Evolutionary conservation across 2,888 invertebrate genomes (phyloP).

Genomic region (Neoaliturus tenellus): DNA sequence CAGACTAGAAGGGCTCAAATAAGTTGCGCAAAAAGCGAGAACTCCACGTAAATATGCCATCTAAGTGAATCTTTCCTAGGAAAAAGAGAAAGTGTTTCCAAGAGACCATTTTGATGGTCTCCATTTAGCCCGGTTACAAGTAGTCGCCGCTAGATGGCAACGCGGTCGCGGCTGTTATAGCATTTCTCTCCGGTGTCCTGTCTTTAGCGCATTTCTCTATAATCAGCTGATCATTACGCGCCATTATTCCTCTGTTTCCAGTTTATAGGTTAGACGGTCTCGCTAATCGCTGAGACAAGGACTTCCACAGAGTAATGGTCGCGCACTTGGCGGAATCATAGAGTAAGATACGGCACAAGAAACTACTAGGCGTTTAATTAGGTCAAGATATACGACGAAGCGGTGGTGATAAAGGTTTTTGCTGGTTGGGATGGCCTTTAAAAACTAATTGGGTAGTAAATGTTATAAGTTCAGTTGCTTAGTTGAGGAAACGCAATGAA

Average conservation of each 20-base stretch:
- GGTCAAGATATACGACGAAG: constrained; percentile 1
- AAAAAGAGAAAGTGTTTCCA: constrained; percentile 37
- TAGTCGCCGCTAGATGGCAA: not conserved
- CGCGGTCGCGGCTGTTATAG: constrained; percentile 24
- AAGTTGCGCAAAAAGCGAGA: constrained; percentile 1
- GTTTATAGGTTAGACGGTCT: constrained; percentile 49
- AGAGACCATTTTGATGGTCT: constrained; percentile 33
- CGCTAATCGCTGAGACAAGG: constrained; percentile 33
- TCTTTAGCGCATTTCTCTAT: constrained; percentile 51
- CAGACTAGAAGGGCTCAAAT: not conserved
- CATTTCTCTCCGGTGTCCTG: constrained; percentile 23
- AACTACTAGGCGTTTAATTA: not conserved
- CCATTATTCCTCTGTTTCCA: constrained; percentile 3
- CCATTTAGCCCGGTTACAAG: constrained; percentile 23
- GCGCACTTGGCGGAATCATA: constrained; percentile 35
- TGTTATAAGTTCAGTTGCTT: too few relatives aligned
- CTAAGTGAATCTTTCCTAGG: constrained; percentile 33
- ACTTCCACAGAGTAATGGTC: constrained; percentile 27
- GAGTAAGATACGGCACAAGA: not conserved
- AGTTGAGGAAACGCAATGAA: too few relatives aligned
- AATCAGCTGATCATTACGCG: constrained; percentile 42
- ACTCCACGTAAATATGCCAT: not conserved
- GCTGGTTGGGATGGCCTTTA: not conserved
- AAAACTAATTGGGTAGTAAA: not conserved
- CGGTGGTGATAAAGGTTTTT: not conserved